Percentiles rank a stretch among this genome's conserved stretches.
Evolutionary conservation across 1,140 invertebrate species (phyloP).

Genomic region (Trialeurodes vaporariorum): DNA sequence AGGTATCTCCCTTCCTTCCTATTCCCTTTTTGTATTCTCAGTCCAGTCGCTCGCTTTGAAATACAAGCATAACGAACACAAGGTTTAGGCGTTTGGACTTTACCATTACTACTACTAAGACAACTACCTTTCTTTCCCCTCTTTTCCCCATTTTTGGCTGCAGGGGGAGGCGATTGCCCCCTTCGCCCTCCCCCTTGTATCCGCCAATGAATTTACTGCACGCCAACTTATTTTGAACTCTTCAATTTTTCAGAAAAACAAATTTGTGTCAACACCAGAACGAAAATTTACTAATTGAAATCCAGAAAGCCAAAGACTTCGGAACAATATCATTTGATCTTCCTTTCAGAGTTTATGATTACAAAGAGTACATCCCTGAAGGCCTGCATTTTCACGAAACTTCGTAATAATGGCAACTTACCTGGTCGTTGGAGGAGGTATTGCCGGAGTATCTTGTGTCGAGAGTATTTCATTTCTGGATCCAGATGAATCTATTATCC

Average conservation of each 20-base stretch:
- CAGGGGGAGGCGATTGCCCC: no score
- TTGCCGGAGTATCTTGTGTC: slow-evolving; percentile 84
- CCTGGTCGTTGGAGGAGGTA: slow-evolving; percentile 84
- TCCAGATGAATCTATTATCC: slow-evolving; percentile 51
- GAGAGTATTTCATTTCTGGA: slow-evolving; percentile 66
- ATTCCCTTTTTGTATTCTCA: no score
- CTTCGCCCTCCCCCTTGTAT: no score
- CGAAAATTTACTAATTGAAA: slow-evolving; percentile 55
- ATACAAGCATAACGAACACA: no score
- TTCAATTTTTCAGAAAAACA: slow-evolving; percentile 48
- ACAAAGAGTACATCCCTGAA: slow-evolving; percentile 49
- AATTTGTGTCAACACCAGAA: slow-evolving; percentile 71
- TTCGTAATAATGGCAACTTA: slow-evolving; percentile 42
- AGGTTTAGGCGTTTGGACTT: no score
- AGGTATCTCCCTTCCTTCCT: no score
- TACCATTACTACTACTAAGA: no score
- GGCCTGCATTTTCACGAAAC: slow-evolving; percentile 5
- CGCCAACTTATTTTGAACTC: slow-evolving; percentile 15
- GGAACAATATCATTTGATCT: slow-evolving; percentile 69
- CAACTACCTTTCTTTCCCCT: no score
- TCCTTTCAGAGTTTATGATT: slow-evolving; percentile 68
- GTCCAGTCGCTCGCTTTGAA: no score
- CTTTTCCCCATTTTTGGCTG: no score
- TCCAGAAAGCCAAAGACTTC: slow-evolving; percentile 64
- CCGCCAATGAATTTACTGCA: no score